Evolutionary conservation across 2,888 invertebrate genomes (phyloP).

Genomic region (Uloborus plumipes): DNA sequence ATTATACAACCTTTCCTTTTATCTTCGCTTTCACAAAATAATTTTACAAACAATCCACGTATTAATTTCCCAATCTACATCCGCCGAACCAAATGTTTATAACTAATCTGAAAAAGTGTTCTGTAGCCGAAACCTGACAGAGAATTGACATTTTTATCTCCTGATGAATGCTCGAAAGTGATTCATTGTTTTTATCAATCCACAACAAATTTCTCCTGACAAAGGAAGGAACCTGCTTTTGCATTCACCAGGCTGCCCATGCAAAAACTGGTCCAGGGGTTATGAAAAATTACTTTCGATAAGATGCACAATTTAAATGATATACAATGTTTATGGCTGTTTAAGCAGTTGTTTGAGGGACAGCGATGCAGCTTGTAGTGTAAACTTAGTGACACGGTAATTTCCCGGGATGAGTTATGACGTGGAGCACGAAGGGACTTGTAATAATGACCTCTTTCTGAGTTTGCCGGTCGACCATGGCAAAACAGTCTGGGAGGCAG

Average conservation of each 20-base stretch:
- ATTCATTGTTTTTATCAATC: too few species aligned
- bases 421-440: conserved; percentile 11
- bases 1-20: too few species aligned
- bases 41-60: too few species aligned
- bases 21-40: too few species aligned
- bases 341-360: conserved; percentile 34
- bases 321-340: conserved; percentile 28
- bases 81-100: too few species aligned
- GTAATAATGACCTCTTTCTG: conserved; percentile 13
- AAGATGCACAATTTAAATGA: conserved; percentile 29
- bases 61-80: too few species aligned
- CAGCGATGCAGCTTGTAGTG: conserved; percentile 34
- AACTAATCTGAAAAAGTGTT: too few species aligned
- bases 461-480: neutral
- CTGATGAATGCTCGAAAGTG: too few species aligned
- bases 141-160: too few species aligned
- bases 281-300: conserved; percentile 31
- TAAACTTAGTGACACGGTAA: conserved; percentile 49
- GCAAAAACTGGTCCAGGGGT: neutral
- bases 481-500: neutral
- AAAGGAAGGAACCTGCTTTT: too few species aligned
- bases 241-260: neutral
- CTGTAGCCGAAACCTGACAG: too few species aligned
- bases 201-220: too few species aligned
- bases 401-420: conserved; percentile 38